These are phyloP conservation scores for Tachystola acroxantha DNA, from an alignment of 2,888 invertebrate genomes.

Conservation along the genomic window DNA sequence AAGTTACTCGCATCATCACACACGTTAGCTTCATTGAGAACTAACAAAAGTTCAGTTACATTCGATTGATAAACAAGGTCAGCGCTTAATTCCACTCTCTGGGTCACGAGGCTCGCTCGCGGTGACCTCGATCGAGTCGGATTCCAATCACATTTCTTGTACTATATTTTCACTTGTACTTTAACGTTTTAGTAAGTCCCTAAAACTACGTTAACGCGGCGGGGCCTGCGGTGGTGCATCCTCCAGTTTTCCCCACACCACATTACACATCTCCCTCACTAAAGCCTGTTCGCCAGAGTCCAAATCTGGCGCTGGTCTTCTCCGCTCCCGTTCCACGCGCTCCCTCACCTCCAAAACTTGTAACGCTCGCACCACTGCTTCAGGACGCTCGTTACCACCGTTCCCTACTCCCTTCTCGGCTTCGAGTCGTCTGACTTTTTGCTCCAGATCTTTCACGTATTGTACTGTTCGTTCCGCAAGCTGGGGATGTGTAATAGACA, in stretches of 20 bases:
- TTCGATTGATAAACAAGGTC: conserved; percentile 57
- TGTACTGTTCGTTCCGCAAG: conserved; percentile 93
- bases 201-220: conserved; percentile 64
- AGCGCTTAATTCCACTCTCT: conserved; percentile 46
- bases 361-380: conserved; percentile 94
- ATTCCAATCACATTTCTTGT: conserved; percentile 54
- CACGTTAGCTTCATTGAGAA: conserved; percentile 27
- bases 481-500: conserved; percentile 57
- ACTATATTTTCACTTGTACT: conserved; percentile 19
- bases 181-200: conserved; percentile 10
- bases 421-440: conserved; percentile 89
- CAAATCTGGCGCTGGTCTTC: conserved; percentile 80
- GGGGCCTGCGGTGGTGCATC: conserved; percentile 84
- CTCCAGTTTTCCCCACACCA: conserved; percentile 94
- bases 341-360: conserved; percentile 95
- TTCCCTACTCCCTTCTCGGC: conserved; percentile 90
- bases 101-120: conserved; percentile 58
- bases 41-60: conserved; percentile 31
- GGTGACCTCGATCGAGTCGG: conserved; percentile 61
- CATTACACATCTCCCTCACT: conserved; percentile 97
- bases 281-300: conserved; percentile 95
- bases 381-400: conserved; percentile 84
- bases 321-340: conserved; percentile 86
- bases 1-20: conserved; percentile 25
- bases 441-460: conserved; percentile 94